Conservation (phyloP, 2,113 vertebrate genomes). For the Aphelocoma coerulescens region DNA sequence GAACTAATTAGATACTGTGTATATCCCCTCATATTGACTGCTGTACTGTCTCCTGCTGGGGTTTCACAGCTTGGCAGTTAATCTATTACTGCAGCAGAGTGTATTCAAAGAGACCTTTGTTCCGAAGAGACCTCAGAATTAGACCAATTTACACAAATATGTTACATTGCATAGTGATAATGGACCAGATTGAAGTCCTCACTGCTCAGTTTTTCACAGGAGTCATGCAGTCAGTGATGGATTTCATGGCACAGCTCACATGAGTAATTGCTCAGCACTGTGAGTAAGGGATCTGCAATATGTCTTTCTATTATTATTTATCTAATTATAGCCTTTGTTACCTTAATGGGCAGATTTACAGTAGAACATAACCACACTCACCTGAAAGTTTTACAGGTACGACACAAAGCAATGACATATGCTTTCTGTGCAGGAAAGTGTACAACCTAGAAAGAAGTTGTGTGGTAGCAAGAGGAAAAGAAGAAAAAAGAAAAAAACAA, state of each 20-base stretch:
- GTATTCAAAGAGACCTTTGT: neutral
- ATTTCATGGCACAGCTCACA: neutral
- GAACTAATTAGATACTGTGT: neutral
- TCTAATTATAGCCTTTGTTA: neutral
- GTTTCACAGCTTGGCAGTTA: neutral
- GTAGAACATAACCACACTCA: neutral
- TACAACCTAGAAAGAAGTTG: neutral
- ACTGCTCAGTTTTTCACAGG: neutral
- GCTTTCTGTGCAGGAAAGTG: neutral
- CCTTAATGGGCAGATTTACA: neutral
- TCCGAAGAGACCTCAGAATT: neutral
- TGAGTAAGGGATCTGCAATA: conserved; percentile 30
- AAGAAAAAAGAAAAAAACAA: neutral
- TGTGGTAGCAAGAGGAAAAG: neutral
- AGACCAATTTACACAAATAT: neutral
- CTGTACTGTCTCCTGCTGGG: neutral
- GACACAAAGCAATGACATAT: neutral
- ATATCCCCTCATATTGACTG: neutral
- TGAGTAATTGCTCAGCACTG: conserved; percentile 17
- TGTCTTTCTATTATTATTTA: neutral
- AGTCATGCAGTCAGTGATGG: neutral
- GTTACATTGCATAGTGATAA: neutral
- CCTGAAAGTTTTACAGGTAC: neutral
- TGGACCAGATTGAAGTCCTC: neutral
- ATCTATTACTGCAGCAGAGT: neutral